Percentiles rank a stretch among this genome's conserved stretches.
These are phyloP conservation scores for Drosophila kanekoi DNA, from an alignment of 2,888 invertebrate genomes.

Conservation along the genomic window DNA sequence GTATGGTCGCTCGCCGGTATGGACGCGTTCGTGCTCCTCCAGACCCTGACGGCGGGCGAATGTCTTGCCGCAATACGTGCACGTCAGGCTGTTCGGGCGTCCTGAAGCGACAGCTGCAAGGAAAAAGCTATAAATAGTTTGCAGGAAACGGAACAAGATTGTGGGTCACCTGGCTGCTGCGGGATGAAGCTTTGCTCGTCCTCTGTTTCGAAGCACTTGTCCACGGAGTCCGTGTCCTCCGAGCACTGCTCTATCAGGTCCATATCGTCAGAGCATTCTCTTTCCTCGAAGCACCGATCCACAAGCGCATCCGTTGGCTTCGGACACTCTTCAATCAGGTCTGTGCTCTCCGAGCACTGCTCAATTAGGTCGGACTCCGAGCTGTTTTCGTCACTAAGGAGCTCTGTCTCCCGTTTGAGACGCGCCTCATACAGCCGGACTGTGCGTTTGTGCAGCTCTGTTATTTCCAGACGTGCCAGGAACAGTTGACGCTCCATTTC, in stretches of 20 bases:
- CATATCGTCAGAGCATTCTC: neutral
- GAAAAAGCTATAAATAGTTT: neutral
- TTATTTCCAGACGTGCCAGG: constrained; percentile 47
- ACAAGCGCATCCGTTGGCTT: neutral
- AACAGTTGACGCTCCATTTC: constrained; percentile 45
- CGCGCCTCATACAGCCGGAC: neutral
- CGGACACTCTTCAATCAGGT: neutral
- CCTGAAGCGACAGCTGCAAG: neutral
- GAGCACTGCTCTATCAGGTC: constrained; percentile 3
- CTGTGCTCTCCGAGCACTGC: no score
- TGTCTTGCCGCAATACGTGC: constrained; percentile 24
- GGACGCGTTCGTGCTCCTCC: constrained; percentile 92
- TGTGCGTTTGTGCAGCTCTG: constrained; percentile 40
- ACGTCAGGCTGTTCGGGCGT: neutral
- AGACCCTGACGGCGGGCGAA: constrained; percentile 90
- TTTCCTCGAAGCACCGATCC: neutral
- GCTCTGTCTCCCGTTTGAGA: neutral
- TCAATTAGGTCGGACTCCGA: neutral
- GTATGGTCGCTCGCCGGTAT: constrained; percentile 92
- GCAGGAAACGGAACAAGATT: no score
- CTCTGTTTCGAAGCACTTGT: neutral
- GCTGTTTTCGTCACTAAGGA: neutral
- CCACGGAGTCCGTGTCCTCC: neutral
- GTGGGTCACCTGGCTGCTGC: neutral
- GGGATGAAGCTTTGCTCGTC: neutral